Percentiles rank a stretch among this genome's conserved stretches.
phyloP scores from a whole-genome alignment of 2,113 vertebrate genomes.

The Cebus imitator region DNA sequence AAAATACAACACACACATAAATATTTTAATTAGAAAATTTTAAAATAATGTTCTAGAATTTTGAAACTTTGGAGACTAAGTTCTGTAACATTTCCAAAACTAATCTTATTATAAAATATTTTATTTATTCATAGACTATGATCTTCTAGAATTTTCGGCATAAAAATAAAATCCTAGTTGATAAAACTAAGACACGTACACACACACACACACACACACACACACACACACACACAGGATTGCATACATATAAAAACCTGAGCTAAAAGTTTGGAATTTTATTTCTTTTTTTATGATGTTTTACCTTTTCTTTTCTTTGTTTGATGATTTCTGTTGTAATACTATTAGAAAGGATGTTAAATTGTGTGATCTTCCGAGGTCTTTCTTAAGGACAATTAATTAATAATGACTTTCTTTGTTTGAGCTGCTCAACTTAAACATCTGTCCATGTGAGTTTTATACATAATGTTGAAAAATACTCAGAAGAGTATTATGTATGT shows the following conservation, averaged over 20 bases:
- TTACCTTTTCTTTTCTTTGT: not conserved
- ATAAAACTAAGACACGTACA: not conserved
- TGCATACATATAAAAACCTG: not conserved
- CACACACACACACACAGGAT: not conserved
- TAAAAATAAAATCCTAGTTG: not conserved
- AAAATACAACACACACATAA: not conserved
- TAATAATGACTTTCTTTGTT: not conserved
- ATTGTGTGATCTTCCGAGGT: not conserved
- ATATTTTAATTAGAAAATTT: not conserved
- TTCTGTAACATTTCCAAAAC: not conserved
- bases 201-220: too few relatives aligned
- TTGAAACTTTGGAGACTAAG: not conserved
- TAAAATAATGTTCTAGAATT: not conserved
- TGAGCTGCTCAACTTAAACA: not conserved
- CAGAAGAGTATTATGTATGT: not conserved
- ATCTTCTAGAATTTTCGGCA: not conserved
- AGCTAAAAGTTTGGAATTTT: not conserved
- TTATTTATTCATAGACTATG: not conserved
- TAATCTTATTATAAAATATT: not conserved
- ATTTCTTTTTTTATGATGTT: not conserved
- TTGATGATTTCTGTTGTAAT: not conserved
- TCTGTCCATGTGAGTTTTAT: not conserved
- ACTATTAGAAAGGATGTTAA: not conserved
- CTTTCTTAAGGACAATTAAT: not conserved
- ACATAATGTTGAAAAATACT: not conserved